Evolutionary conservation across 2,888 invertebrate genomes (phyloP), one percentile per base, ranked within the genome.

Genomic region (Lasioglossum marginatum): DNA sequence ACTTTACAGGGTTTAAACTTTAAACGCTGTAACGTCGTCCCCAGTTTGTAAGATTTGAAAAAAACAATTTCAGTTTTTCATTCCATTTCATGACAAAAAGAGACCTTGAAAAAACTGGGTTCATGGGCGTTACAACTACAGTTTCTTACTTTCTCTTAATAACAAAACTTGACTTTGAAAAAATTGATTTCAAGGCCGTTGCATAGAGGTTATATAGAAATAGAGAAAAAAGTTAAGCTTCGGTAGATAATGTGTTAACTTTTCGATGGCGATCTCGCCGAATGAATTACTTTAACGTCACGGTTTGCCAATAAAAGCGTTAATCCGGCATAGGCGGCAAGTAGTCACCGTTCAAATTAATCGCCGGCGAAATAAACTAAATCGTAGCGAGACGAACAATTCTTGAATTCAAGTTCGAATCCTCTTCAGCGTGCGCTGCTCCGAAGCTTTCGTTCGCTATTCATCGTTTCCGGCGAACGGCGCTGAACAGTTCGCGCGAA

Each of bases 381-480:
- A 63, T 63, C 16, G 31, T 19, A 63, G 63, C 6, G 27, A 19
- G 6, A 31, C 31, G 16, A 31, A 63, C 63, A 31, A 63, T 63
- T 63, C 63, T 63, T 63, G 63, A 31, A 63, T 63, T 63, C 31
- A 19, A 63, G 63, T 63, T 63, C 31, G 63, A 19, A 19, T 63
- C 31, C 63, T 16, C 31, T 63, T 63, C 3, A 31, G n/a, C 63
- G 31, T 6, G 63, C 31, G 63, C 16, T 63, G 31, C 48, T 12
- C 16, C 63, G 31, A 27, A 63, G 63, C 63, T 63, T 63, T 31
- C 63, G 31, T 63, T 63, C 63, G 63, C 63, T 31, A 63, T 63
- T 63, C 63, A 63, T 63, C 31, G 63, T 63, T 63, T 31, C 63
- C 63, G 3, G 31, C 63, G 63, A 63, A 31, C 19, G 63, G 63